Percentiles rank a stretch among this genome's conserved stretches.
phyloP scores from a whole-genome alignment of 1,140 invertebrate species.

The Eriocheir sinensis region DNA sequence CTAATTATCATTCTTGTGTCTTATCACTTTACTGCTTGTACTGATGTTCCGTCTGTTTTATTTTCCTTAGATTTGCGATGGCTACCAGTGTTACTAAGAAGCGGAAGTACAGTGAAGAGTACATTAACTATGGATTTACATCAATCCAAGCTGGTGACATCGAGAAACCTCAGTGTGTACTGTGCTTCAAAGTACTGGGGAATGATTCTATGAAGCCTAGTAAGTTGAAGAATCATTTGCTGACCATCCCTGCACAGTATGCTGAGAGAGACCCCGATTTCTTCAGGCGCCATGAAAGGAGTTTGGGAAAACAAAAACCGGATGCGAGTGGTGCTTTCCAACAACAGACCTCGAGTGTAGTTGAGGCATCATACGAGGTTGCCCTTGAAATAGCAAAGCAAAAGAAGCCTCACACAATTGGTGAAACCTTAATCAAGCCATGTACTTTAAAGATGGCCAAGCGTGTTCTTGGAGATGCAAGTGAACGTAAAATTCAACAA shows the following conservation, averaged over 20 bases:
- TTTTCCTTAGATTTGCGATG: too few relatives aligned
- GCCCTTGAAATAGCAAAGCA: conserved; percentile 71
- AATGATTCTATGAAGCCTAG: conserved; percentile 69
- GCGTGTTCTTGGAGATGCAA: conserved; percentile 48
- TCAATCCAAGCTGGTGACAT: too few relatives aligned
- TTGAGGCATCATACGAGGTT: conserved; percentile 57
- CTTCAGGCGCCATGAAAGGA: conserved; percentile 55
- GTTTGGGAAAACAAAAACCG: conserved; percentile 51
- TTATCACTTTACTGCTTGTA: too few relatives aligned
- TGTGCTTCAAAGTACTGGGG: conserved; percentile 63
- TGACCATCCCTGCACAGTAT: conserved; percentile 67
- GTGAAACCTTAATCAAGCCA: conserved; percentile 65
- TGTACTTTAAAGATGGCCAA: conserved; percentile 66
- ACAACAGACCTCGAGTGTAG: conserved; percentile 60
- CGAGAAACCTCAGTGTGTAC: conserved; percentile 72
- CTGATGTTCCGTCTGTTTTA: too few relatives aligned
- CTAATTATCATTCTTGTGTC: too few relatives aligned
- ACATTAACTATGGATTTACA: too few relatives aligned
- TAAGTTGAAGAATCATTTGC: conserved; percentile 66
- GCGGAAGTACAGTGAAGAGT: too few relatives aligned
- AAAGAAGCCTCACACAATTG: conserved; percentile 71
- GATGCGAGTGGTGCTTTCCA: conserved; percentile 60
- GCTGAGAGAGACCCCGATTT: conserved; percentile 63
- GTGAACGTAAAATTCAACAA: conserved; percentile 49
- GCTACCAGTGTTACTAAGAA: too few relatives aligned